Conservation (phyloP, 2,797 vertebrate genomes). For the Pantherophis alleghaniensis region DNA sequence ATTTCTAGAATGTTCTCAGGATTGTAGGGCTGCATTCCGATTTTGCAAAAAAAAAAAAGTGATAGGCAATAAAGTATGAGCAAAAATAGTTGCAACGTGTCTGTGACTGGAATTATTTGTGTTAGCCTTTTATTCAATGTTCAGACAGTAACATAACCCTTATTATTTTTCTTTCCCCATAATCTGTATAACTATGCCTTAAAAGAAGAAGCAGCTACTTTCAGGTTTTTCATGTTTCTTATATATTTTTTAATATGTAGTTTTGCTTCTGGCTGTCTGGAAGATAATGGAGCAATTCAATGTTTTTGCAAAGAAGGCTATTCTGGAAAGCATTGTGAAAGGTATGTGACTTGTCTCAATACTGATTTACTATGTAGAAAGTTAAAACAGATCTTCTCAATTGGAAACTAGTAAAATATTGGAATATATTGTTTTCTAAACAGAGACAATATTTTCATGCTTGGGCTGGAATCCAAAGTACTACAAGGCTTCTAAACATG, state of each 20-base stretch:
- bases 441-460: not conserved
- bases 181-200: not conserved
- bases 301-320: slow-evolving; percentile 90
- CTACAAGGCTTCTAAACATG: not conserved
- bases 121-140: slow-evolving; percentile 27
- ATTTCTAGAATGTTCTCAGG: slow-evolving; percentile 43
- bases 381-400: not conserved
- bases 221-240: slow-evolving; percentile 17
- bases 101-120: slow-evolving; percentile 14
- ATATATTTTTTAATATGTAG: slow-evolving; percentile 66
- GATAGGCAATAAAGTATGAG: slow-evolving; percentile 8
- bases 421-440: not conserved
- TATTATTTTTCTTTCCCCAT: not conserved
- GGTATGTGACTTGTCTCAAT: slow-evolving; percentile 67
- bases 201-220: not conserved
- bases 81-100: slow-evolving; percentile 28
- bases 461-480: not conserved
- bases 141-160: slow-evolving; percentile 11
- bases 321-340: slow-evolving; percentile 83
- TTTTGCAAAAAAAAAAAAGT: slow-evolving; percentile 22
- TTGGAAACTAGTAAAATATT: not conserved
- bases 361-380: not conserved
- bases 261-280: slow-evolving; percentile 85
- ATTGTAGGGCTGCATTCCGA: slow-evolving; percentile 22
- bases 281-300: slow-evolving; percentile 72